These are phyloP conservation scores for Elgaria multicarinata DNA, from an alignment of 2,113 vertebrate genomes.

Conservation along the genomic window DNA sequence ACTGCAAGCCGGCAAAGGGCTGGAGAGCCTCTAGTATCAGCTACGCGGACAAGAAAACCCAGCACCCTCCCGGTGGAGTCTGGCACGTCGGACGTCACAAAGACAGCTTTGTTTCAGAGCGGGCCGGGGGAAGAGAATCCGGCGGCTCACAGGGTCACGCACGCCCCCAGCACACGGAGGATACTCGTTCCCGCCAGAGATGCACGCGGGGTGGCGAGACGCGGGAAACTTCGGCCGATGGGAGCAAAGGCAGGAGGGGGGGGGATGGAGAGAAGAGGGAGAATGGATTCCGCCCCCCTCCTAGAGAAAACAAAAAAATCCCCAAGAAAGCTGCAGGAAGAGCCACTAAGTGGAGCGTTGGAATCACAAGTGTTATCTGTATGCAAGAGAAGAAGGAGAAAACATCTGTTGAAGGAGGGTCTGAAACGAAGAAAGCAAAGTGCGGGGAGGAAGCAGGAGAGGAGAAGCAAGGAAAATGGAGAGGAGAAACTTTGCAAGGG, in stretches of 20 bases:
- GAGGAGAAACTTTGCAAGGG: background rate
- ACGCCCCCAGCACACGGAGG: background rate
- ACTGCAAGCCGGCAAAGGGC: background rate
- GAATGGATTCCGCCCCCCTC: background rate
- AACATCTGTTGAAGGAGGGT: conserved; percentile 54
- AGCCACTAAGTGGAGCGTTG: conserved; percentile 63
- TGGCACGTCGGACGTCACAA: conserved; percentile 56
- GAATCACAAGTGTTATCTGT: conserved; percentile 76
- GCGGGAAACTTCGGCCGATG: background rate
- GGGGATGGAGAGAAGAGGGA: background rate
- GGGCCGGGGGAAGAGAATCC: conserved; percentile 41
- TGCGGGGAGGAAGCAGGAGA: conserved; percentile 32
- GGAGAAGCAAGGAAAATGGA: background rate
- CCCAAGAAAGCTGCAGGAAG: conserved; percentile 24
- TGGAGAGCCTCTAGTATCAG: background rate
- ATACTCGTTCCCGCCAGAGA: background rate
- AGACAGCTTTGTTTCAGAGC: conserved; percentile 54
- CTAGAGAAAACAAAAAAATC: background rate
- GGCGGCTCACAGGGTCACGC: background rate
- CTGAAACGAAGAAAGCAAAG: background rate
- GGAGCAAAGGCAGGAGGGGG: background rate
- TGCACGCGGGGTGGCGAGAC: background rate
- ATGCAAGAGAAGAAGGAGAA: conserved; percentile 66
- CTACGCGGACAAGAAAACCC: conserved; percentile 54
- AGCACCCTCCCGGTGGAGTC: conserved; percentile 33